Evolutionary conservation across 1,140 invertebrate genomes (phyloP).

Genomic region (Danaus plexippus): DNA sequence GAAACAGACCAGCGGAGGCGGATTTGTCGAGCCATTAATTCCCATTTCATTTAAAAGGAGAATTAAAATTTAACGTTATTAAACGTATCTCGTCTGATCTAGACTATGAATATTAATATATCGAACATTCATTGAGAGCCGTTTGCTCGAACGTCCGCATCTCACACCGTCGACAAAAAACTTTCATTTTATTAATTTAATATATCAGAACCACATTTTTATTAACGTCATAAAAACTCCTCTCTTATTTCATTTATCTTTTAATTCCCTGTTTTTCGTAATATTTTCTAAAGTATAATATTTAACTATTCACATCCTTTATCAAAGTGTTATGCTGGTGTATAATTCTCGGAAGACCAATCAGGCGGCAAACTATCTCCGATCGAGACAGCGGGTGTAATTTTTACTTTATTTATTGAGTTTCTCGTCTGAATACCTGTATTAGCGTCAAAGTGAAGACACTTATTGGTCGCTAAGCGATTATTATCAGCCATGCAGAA

Average conservation of each 20-base stretch:
- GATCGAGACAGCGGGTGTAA: conserved; percentile 16
- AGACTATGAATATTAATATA: conserved; percentile 34
- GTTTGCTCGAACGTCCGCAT: not conserved
- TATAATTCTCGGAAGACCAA: conserved; percentile 7
- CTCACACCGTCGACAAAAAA: not conserved
- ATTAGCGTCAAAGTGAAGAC: conserved; percentile 6
- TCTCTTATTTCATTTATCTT: no score
- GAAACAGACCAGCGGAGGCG: conserved; percentile 19
- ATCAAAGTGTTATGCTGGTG: conserved; percentile 5
- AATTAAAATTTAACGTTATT: conserved; percentile 28
- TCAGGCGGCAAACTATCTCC: conserved; percentile 2
- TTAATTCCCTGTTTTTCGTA: no score
- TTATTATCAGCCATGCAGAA: conserved; percentile 3
- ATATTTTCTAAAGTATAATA: no score
- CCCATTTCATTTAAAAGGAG: conserved; percentile 25
- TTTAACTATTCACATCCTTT: no score
- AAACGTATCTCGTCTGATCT: conserved; percentile 28
- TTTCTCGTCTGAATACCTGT: conserved; percentile 12
- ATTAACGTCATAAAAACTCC: no score
- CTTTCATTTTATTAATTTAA: no score
- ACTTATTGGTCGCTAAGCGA: conserved; percentile 11
- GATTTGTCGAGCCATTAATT: conserved; percentile 33
- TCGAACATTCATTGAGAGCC: conserved; percentile 26
- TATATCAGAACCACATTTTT: no score
- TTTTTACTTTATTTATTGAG: conserved; percentile 20